Evolutionary conservation across 2,888 invertebrate genomes (phyloP), one percentile per base, ranked within the genome.

Genomic region (Ectemnius continuus): DNA sequence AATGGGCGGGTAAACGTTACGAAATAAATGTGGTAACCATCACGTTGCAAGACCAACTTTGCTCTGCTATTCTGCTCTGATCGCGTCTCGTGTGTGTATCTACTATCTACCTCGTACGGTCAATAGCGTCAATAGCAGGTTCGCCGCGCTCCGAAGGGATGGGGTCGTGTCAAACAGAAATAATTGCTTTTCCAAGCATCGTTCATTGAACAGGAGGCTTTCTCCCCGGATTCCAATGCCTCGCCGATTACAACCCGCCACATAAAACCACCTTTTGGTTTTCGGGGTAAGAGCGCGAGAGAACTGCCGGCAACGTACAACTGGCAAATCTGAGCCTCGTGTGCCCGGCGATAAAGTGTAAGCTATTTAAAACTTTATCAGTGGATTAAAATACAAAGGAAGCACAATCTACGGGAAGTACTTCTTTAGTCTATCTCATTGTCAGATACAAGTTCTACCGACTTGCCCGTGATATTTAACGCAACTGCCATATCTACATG

Each of bases 1-100:
- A 59, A 28, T 23, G 6, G 52, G 36, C 69, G 52, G 16, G 16
- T 14, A 14, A 16, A 52, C 52, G 52, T 52, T 52, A 52, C 16
- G 52, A 52, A 52, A 16, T 52, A 52, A 52, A 52, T 13, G 52
- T 14, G 52, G n/a, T 52, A 52, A 52, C 52, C 52, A 52, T 52
- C 16, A 14, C 16, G 36, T 6, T 36, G 36, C 36, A 11, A 36
- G 36, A 8, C 36, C 5, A 11, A 36, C 36, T 23, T 23, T 23
- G 23, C 23, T 23, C 23, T 23, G 36, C 6, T 11, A 11, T 36
- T 36, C 8, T 8, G 36, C 36, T 36, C 11, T 36, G 36, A 36
- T 52, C 16, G 52, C 52, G 14, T 52, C 52, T 14, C 52, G 16
- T 13, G 14, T 16, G 52, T 52, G 14, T 16, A 14, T 52, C 8